Conservation (phyloP, 2,888 invertebrate species). For the Drosophila histrio region DNA sequence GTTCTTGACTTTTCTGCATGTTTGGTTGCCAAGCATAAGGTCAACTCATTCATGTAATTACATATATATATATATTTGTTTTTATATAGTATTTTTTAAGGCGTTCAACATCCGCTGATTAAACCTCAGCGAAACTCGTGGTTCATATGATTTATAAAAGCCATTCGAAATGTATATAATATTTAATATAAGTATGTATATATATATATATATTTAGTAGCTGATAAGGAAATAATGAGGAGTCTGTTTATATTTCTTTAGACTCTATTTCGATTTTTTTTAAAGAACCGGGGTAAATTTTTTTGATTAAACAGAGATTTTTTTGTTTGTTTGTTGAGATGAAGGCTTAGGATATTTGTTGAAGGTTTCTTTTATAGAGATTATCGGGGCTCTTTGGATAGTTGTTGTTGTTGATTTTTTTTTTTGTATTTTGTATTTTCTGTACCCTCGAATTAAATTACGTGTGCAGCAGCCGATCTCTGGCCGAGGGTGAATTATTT, state of each 20-base stretch:
- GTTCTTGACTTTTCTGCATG: background rate
- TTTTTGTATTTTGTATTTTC: slow-evolving; percentile 12
- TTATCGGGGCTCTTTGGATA: slow-evolving; percentile 52
- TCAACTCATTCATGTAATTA: slow-evolving; percentile 2
- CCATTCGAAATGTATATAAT: slow-evolving; percentile 56
- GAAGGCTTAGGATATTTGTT: slow-evolving; percentile 29
- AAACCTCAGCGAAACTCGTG: slow-evolving; percentile 39
- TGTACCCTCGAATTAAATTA: slow-evolving; percentile 68
- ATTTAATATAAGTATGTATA: slow-evolving; percentile 32
- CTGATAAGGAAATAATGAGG: slow-evolving; percentile 40
- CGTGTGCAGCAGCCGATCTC: slow-evolving; percentile 80
- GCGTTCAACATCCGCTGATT: slow-evolving; percentile 70
- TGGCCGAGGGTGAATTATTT: slow-evolving; percentile 71
- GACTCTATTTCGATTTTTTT: background rate
- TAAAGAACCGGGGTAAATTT: slow-evolving; percentile 17
- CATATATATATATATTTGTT: slow-evolving; percentile 2
- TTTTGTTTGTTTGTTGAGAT: background rate
- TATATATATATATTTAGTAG: slow-evolving; percentile 16
- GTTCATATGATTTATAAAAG: slow-evolving; percentile 41
- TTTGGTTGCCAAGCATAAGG: slow-evolving; percentile 15
- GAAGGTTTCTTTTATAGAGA: slow-evolving; percentile 22
- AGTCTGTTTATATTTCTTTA: slow-evolving; percentile 5
- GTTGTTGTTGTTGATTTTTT: slow-evolving; percentile 36
- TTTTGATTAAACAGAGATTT: background rate
- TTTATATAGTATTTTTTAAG: slow-evolving; percentile 48